Evolutionary conservation across 2,797 vertebrate genomes (phyloP).

Genomic region (Gymnoscopelus braueri): DNA sequence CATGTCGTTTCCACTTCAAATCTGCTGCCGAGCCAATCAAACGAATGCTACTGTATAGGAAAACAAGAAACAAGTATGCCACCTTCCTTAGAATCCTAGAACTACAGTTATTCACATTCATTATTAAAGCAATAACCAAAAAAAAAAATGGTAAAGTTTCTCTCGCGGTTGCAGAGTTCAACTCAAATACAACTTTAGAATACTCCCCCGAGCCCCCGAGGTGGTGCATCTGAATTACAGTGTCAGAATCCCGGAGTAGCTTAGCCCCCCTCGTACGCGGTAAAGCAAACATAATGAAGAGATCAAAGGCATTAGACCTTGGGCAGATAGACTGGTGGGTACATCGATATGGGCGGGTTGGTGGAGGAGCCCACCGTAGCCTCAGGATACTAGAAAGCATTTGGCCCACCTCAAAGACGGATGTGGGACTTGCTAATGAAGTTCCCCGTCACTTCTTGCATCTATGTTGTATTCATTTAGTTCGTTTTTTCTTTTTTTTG

Average conservation of each 20-base stretch:
- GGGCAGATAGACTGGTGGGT: constrained; percentile 41
- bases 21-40: no score
- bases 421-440: constrained; percentile 59
- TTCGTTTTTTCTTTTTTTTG: constrained; percentile 18
- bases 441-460: constrained; percentile 33
- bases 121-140: not conserved
- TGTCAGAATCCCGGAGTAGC: constrained; percentile 55
- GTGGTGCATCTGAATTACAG: constrained; percentile 57
- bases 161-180: constrained; percentile 37
- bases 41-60: no score
- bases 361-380: constrained; percentile 46
- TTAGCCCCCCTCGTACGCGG: constrained; percentile 56
- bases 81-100: no score
- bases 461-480: constrained; percentile 38
- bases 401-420: constrained; percentile 43
- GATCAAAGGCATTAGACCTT: constrained; percentile 70
- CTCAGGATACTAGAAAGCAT: constrained; percentile 37
- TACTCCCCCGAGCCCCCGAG: constrained; percentile 30
- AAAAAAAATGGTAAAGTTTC: constrained; percentile 26
- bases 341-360: constrained; percentile 49
- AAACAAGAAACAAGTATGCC: no score
- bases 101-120: no score
- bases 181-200: constrained; percentile 51
- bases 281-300: constrained; percentile 68
- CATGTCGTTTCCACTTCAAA: no score